A percentile compares a stretch with the other conserved stretches of the same genome.
Conservation (phyloP, 2,113 vertebrate genomes). For the Suncus etruscus region DNA sequence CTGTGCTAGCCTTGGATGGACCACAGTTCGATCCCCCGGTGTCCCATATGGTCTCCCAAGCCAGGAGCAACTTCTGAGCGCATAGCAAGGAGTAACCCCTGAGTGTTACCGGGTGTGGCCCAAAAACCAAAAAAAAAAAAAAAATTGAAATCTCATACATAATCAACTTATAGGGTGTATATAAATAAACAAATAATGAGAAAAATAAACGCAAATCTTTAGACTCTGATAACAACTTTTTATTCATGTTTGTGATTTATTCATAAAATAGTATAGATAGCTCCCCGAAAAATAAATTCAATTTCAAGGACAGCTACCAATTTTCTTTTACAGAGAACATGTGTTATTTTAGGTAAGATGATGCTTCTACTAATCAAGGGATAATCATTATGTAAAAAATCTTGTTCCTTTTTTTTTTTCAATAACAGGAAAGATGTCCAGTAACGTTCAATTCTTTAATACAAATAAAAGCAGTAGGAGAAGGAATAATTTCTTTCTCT, state of each 20-base stretch:
- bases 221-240: too few relatives aligned
- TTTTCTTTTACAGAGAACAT: not conserved
- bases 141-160: too few relatives aligned
- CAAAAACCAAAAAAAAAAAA: too few relatives aligned
- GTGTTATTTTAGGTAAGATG: not conserved
- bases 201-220: too few relatives aligned
- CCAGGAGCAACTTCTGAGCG: too few relatives aligned
- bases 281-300: not conserved
- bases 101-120: too few relatives aligned
- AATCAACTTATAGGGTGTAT: too few relatives aligned
- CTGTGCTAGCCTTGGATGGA: too few relatives aligned
- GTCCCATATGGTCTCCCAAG: too few relatives aligned
- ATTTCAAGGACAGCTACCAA: not conserved
- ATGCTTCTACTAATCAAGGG: not conserved
- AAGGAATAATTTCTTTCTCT: slow-evolving; percentile 46
- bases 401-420: not conserved
- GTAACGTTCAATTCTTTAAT: not conserved
- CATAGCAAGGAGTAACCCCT: too few relatives aligned
- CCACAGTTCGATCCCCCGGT: too few relatives aligned
- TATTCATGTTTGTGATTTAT: not conserved
- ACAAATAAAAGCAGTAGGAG: not conserved
- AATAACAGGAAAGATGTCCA: not conserved
- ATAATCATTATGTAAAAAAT: not conserved
- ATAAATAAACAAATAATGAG: too few relatives aligned
- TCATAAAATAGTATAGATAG: not conserved